phyloP scores from a whole-genome alignment of 2,113 vertebrate species.

The Oceanodroma tethys region DNA sequence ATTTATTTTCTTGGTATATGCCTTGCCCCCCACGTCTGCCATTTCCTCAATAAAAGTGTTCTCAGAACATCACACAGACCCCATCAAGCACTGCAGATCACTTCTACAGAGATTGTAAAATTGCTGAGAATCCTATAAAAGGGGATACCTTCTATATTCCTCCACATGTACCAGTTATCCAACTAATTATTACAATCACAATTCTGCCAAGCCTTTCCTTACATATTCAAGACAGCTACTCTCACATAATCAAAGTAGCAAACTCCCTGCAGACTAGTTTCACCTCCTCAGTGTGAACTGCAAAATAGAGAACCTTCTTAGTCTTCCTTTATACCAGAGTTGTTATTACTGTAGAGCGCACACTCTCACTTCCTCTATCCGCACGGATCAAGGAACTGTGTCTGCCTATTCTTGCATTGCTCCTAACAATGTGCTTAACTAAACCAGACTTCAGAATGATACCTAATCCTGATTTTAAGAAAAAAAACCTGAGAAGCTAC shows the following conservation, averaged over 20 bases:
- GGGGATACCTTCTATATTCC: neutral
- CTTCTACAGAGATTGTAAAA: neutral
- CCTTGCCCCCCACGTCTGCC: neutral
- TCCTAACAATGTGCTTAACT: neutral
- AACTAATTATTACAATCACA: neutral
- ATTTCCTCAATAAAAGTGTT: neutral
- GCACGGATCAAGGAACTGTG: neutral
- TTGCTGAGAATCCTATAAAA: neutral
- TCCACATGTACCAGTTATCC: neutral
- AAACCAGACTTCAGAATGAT: neutral
- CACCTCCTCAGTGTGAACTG: neutral
- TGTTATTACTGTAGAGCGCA: neutral
- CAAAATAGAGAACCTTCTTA: neutral
- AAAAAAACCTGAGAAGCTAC: neutral
- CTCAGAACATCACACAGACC: neutral
- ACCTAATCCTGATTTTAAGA: neutral
- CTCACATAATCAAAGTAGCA: neutral
- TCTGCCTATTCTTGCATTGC: neutral
- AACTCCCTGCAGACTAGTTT: neutral
- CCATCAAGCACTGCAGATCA: neutral
- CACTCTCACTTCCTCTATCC: conserved; percentile 4
- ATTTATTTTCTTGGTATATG: neutral
- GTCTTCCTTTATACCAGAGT: neutral
- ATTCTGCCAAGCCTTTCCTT: neutral
- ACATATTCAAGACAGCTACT: neutral